phyloP scores from a whole-genome alignment of 2,113 vertebrate species.

The Cettia cetti region DNA sequence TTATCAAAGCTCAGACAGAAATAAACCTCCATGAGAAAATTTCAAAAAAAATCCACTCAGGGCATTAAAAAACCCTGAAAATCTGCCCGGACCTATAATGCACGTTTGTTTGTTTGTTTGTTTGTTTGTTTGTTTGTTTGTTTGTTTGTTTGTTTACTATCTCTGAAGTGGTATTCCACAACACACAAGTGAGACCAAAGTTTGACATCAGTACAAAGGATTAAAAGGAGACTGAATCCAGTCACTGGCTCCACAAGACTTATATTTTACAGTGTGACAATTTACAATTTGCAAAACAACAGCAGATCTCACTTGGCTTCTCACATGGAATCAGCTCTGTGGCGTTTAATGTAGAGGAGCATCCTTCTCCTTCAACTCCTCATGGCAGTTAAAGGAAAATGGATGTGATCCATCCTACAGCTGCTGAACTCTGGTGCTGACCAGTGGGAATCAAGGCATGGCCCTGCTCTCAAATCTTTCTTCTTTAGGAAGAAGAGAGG shows the following conservation, averaged over 20 bases:
- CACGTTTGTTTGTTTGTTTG: no score
- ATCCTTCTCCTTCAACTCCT: neutral
- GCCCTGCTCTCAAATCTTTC: neutral
- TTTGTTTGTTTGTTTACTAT: neutral
- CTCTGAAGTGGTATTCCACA: neutral
- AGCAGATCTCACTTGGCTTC: neutral
- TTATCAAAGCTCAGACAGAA: neutral
- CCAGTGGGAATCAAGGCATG: neutral
- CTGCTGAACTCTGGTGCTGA: accelerated
- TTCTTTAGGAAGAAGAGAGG: neutral
- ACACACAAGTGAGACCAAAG: neutral
- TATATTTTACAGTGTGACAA: neutral
- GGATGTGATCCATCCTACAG: neutral
- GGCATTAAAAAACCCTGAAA: neutral
- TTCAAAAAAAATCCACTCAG: neutral
- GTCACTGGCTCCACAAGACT: neutral
- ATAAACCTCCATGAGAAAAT: neutral
- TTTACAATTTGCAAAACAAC: neutral
- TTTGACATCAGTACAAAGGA: neutral
- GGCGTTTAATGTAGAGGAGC: accelerated
- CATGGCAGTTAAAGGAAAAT: neutral
- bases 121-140: neutral
- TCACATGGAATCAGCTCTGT: neutral
- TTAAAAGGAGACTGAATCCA: neutral
- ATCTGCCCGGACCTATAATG: neutral